Evolutionary conservation across 2,888 invertebrate species (phyloP), one percentile per base, ranked within the genome.

Genomic region (Vesta saturnalis): DNA sequence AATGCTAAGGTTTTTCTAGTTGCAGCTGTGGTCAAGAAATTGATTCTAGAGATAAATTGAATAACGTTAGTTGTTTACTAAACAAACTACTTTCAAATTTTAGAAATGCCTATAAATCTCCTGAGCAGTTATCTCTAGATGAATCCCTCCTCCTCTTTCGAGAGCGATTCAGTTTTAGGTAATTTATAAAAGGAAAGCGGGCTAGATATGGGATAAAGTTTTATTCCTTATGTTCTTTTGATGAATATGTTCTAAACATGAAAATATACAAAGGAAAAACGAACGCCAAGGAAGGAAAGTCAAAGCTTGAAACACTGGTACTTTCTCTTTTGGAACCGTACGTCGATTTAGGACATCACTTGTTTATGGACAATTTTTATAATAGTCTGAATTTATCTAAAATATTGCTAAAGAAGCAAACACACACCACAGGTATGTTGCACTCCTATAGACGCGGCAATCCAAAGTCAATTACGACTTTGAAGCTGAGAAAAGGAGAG

Each of bases 291-390:
- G 30, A 10, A 30, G 30, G n/a, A n/a, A n/a, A n/a, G n/a, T n/a
- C n/a, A n/a, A 30, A 30, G 10, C 30, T n/a, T 10, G 10, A 77
- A 69, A 54, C 74, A 46, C 65, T 74, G 55, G 75, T 77, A 21
- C 66, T 75, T 66, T 66, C 70, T 56, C 69, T 77, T 57, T 73
- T 76, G 72, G 58, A 72, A 59, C 76, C 76, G 43, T 78, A 75
- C 69, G 64, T 78, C 61, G 69, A 69, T 60, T 67, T 74, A 67
- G 77, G 78, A 54, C 76, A 78, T 69, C 72, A 77, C 69, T 66
- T 78, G 58, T 76, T 71, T 67, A 78, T 78, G 77, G 79, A 77
- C 59, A 76, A 75, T 66, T 75, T 71, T 70, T 75, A 76, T 69
- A 77, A 73, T 62, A 73, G 72, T 66, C 56, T 75, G 22, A 23